phyloP scores from a whole-genome alignment of 2,797 vertebrate genomes.

The Antrozous pallidus region DNA sequence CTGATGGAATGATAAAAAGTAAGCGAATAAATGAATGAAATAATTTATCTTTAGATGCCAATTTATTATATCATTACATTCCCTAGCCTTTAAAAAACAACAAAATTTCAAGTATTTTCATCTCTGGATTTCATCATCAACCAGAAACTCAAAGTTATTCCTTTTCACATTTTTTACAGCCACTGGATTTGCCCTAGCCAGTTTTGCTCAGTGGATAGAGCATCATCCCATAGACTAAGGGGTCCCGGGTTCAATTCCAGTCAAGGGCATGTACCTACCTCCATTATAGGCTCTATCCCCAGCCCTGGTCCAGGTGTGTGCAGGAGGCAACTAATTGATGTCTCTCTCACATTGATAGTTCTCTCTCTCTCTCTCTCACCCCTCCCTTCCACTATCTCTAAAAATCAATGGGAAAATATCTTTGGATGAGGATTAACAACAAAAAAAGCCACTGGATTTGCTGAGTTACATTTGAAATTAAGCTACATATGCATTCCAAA shows the following conservation, averaged over 20 bases:
- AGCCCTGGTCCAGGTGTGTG: too few species aligned
- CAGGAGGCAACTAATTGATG: too few species aligned
- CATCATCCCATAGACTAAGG: too few species aligned
- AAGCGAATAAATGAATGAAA: neutral
- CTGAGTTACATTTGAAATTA: neutral
- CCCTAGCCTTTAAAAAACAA: slow-evolving; percentile 7
- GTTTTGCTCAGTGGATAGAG: too few species aligned
- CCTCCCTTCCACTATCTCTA: too few species aligned
- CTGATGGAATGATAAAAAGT: neutral
- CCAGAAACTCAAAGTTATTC: neutral
- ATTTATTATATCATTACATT: neutral
- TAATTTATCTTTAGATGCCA: neutral
- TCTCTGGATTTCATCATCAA: neutral
- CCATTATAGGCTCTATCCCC: too few species aligned
- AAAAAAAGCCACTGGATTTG: neutral
- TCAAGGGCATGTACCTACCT: too few species aligned
- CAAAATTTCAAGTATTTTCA: neutral
- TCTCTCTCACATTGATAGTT: too few species aligned
- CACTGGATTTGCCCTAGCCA: neutral
- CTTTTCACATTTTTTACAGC: neutral
- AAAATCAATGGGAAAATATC: too few species aligned
- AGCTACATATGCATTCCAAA: neutral
- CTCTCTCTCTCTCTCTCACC: too few species aligned
- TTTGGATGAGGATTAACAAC: too few species aligned
- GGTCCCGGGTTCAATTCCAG: too few species aligned